phyloP scores from a whole-genome alignment of 2,113 vertebrate species.

The Anseranas semipalmata region DNA sequence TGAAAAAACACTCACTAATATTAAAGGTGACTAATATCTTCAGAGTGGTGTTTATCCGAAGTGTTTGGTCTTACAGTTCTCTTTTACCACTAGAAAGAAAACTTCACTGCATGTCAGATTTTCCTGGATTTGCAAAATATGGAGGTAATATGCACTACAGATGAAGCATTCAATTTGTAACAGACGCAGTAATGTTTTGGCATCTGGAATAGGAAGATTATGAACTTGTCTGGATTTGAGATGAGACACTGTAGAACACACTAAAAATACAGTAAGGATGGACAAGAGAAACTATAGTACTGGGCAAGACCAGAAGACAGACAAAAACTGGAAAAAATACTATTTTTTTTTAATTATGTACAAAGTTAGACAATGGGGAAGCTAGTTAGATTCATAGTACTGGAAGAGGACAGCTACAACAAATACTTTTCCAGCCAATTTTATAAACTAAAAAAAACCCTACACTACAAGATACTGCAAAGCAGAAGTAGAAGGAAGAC shows the following conservation, averaged over 20 bases:
- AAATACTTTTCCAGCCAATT: not conserved
- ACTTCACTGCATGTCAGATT: not conserved
- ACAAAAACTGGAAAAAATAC: not conserved
- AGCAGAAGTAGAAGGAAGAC: not conserved
- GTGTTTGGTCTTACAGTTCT: not conserved
- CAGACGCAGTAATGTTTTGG: not conserved
- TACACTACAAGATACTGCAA: not conserved
- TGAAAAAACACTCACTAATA: not conserved
- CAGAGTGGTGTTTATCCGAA: not conserved
- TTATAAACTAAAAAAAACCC: not conserved
- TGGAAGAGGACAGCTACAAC: not conserved
- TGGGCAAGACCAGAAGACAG: not conserved
- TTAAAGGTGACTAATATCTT: not conserved
- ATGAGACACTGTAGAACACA: not conserved
- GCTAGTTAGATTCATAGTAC: not conserved
- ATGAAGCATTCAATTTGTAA: not conserved
- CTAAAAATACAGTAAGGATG: not conserved
- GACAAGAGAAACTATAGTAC: constrained; percentile 18
- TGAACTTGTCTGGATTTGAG: not conserved
- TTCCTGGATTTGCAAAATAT: not conserved
- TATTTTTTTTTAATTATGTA: constrained; percentile 19
- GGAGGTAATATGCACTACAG: not conserved
- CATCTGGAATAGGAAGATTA: not conserved
- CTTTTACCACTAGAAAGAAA: not conserved
- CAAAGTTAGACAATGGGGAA: not conserved